A percentile compares a stretch with the other conserved stretches of the same genome.
Conservation (phyloP, 1,140 invertebrate species). For the Meloidogyne exigua region DNA sequence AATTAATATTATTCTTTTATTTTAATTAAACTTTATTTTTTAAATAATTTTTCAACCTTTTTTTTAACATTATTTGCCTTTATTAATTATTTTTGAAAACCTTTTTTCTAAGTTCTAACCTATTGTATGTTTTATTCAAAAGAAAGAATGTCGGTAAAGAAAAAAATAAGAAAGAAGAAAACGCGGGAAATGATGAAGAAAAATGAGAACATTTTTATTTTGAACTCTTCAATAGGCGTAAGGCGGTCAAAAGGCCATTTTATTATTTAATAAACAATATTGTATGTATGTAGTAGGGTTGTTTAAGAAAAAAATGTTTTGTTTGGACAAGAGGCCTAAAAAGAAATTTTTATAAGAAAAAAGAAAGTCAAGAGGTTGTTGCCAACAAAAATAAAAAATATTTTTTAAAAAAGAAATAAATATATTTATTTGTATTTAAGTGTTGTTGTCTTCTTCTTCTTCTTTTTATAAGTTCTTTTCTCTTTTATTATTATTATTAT, state of each 20-base stretch:
- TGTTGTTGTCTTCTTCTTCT: not conserved
- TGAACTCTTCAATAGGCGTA: conserved; percentile 4
- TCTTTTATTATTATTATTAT: too few species aligned
- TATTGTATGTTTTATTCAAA: not conserved
- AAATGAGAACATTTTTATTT: not conserved
- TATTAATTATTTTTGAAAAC: not conserved
- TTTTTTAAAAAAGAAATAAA: not conserved
- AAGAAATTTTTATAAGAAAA: not conserved
- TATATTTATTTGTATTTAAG: not conserved
- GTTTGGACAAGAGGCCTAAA: not conserved
- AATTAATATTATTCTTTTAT: too few species aligned
- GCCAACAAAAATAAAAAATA: not conserved
- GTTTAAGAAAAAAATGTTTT: not conserved
- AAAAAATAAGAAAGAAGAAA: not conserved
- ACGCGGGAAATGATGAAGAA: not conserved
- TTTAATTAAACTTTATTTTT: too few species aligned
- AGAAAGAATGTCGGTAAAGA: not conserved
- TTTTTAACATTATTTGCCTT: not conserved
- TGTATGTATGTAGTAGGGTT: not conserved
- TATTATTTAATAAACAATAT: not conserved
- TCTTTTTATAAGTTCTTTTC: not conserved
- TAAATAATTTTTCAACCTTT: too few species aligned
- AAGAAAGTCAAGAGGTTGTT: not conserved
- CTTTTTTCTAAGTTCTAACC: not conserved
- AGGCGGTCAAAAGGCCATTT: not conserved